These are phyloP conservation scores for Catagonus wagneri DNA, from an alignment of 2,113 vertebrate genomes.

Conservation along the genomic window DNA sequence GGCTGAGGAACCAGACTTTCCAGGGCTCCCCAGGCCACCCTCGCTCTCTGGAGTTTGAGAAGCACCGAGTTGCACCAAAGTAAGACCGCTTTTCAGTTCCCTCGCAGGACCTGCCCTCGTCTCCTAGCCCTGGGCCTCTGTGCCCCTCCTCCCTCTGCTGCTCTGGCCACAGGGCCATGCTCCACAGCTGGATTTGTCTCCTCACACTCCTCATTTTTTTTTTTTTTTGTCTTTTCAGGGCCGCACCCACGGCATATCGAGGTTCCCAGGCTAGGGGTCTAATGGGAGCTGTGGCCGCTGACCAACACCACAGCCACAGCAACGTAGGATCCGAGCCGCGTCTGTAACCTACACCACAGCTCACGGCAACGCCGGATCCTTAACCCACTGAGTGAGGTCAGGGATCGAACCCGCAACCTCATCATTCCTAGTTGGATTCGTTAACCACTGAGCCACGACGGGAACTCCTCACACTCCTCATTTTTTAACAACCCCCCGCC, in stretches of 20 bases:
- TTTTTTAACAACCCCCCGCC: background rate
- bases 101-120: background rate
- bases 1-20: background rate
- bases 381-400: too few species aligned
- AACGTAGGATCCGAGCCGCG: too few species aligned
- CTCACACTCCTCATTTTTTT: background rate
- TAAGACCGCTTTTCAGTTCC: background rate
- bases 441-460: too few species aligned
- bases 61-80: accelerated
- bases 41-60: background rate
- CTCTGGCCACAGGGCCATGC: background rate
- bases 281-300: too few species aligned
- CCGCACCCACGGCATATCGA: too few species aligned
- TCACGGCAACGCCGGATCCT: too few species aligned
- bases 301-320: too few species aligned
- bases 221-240: too few species aligned
- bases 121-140: accelerated
- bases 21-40: accelerated
- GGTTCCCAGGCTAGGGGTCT: too few species aligned
- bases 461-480: background rate
- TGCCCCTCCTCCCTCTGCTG: background rate
- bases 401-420: too few species aligned
- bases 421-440: too few species aligned
- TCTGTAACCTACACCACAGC: too few species aligned
- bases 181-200: background rate